These are phyloP conservation scores for Caenorhabditis wallacei DNA, from an alignment of 2,888 invertebrate genomes.

Conservation along the genomic window DNA sequence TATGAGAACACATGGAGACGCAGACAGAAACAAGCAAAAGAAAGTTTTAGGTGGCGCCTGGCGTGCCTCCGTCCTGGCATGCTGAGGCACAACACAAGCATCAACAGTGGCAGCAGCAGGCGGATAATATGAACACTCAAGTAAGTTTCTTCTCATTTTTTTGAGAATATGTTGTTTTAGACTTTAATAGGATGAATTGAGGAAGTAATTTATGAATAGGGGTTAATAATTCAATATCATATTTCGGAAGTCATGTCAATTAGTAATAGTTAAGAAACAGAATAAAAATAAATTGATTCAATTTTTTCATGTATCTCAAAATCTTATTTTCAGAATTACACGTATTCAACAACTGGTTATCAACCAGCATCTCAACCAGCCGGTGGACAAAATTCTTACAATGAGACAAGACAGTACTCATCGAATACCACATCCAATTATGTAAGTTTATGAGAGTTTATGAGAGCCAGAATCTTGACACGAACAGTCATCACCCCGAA, in stretches of 20 bases:
- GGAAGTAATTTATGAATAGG: neutral
- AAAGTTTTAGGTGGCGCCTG: slow-evolving; percentile 68
- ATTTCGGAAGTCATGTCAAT: too few relatives aligned
- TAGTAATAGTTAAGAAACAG: too few relatives aligned
- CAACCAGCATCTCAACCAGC: slow-evolving; percentile 40
- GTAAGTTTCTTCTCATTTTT: slow-evolving; percentile 31
- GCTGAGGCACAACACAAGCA: slow-evolving; percentile 73
- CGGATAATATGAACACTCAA: slow-evolving; percentile 70
- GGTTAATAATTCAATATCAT: too few relatives aligned
- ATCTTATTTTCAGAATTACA: slow-evolving; percentile 27
- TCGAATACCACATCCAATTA: slow-evolving; percentile 44
- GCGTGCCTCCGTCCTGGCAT: slow-evolving; percentile 78
- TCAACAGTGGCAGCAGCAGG: slow-evolving; percentile 78
- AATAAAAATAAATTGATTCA: too few relatives aligned
- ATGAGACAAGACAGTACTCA: slow-evolving; percentile 53
- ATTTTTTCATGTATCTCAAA: too few relatives aligned
- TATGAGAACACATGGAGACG: slow-evolving; percentile 20
- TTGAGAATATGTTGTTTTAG: neutral
- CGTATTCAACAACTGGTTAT: slow-evolving; percentile 59
- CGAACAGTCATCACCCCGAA: too few relatives aligned
- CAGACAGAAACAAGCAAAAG: slow-evolving; percentile 40
- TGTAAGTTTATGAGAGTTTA: too few relatives aligned
- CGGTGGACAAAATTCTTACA: slow-evolving; percentile 48
- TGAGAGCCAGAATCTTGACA: too few relatives aligned
- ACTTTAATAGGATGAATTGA: neutral